Percentiles rank a stretch among this genome's conserved stretches.
These are phyloP conservation scores for Ophraella communa DNA, from an alignment of 2,888 invertebrate genomes.

Conservation along the genomic window DNA sequence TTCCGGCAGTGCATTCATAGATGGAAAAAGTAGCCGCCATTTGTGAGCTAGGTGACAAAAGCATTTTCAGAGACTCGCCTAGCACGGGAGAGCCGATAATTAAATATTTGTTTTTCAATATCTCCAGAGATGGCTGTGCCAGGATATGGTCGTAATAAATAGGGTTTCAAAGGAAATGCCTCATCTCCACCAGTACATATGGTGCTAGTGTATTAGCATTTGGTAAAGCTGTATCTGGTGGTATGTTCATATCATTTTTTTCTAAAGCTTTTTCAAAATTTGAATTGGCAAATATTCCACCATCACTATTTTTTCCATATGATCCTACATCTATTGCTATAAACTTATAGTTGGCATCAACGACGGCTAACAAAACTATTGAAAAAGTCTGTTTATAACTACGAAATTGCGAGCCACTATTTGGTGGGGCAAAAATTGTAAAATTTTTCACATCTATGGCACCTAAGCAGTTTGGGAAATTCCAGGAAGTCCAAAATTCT, in stretches of 20 bases:
- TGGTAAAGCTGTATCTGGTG: too few relatives aligned
- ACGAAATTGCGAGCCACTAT: slow-evolving; percentile 5
- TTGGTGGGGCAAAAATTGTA: background rate
- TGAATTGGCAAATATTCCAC: slow-evolving; percentile 28
- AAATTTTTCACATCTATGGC: background rate
- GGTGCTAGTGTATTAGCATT: background rate
- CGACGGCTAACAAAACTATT: slow-evolving; percentile 20
- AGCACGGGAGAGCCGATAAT: background rate
- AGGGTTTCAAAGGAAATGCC: background rate
- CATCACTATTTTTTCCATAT: slow-evolving; percentile 26
- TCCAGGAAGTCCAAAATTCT: background rate
- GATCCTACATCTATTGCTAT: slow-evolving; percentile 16
- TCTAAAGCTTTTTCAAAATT: slow-evolving; percentile 19
- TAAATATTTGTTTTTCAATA: background rate
- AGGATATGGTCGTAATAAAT: background rate
- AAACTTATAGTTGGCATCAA: slow-evolving; percentile 18
- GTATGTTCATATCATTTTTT: background rate
- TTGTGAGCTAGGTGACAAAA: background rate
- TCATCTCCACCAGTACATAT: background rate
- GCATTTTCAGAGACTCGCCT: background rate
- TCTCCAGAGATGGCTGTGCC: background rate
- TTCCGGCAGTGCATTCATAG: slow-evolving; percentile 1
- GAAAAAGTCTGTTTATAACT: slow-evolving; percentile 22
- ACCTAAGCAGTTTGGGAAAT: background rate
- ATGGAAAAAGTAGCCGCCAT: background rate